Evolutionary conservation across 2,113 vertebrate genomes (phyloP), one percentile per base, ranked within the genome.

Genomic region (Aix galericulata): DNA sequence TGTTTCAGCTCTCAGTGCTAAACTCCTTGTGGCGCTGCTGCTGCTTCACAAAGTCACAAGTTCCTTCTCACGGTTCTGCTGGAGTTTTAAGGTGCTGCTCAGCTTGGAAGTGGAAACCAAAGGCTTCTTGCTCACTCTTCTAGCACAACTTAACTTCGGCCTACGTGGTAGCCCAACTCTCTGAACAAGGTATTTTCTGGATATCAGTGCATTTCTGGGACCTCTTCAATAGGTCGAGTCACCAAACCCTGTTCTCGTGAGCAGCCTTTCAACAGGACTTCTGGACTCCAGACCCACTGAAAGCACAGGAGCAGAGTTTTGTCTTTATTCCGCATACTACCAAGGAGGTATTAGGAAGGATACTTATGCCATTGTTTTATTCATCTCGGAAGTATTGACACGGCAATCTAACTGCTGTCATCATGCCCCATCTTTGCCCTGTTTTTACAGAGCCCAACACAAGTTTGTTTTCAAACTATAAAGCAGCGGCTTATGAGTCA

Each of bases 271-370:
- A 40, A 40, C 40, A 13, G 5, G 5, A 40, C 40, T 40, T 40
- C 40, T 40, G 40, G 40, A 40, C 13, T 40, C 40, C 40, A 40
- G 40, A 40, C 40, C 40, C 40, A 13, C 40, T 40, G 5, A 40
- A 40, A 40, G 40, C 40, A 40, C 12, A 40, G 40, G 40, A 40
- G 40, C 40, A 40, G 40, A 40, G 40, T 40, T 40, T 40, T 40
- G 40, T 40, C 12, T 40, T 40, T 40, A 40, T 40, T 40, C 40
- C 5, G 40, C 40, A 9, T 32, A 13, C 20, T 26, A 48, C 2
- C 0, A 0, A 66, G 17, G 14, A 52, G 6, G 6, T 6, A 21
- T 32, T 12, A 32, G 23, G 12, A 58, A 58, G 53, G 53, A 8
- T 50, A 44, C n/a, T 69, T 11, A 13, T 50, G 32, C 11, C 27